These are phyloP conservation scores for Vultur gryphus DNA, from an alignment of 2,797 vertebrate species.

Conservation along the genomic window DNA sequence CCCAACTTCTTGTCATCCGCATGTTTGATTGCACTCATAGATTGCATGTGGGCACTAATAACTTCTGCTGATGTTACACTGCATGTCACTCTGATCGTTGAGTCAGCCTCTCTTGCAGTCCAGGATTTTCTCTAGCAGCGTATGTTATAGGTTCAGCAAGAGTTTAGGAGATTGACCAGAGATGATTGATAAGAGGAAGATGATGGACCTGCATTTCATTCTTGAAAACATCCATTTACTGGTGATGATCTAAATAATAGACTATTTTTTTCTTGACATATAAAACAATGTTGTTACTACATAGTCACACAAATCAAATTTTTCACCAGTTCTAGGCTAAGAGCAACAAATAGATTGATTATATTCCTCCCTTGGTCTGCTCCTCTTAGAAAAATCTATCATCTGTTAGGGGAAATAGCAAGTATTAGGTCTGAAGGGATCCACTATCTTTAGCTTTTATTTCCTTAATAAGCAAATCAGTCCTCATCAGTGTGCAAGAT, in stretches of 20 bases:
- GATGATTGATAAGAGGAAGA: neutral
- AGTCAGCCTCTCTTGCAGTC: neutral
- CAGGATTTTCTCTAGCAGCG: neutral
- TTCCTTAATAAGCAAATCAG: neutral
- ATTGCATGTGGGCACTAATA: neutral
- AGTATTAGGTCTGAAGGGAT: neutral
- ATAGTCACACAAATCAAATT: neutral
- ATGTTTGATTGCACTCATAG: neutral
- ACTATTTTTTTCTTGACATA: neutral
- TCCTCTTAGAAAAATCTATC: neutral
- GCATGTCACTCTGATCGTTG: neutral
- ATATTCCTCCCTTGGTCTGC: neutral
- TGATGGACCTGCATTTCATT: neutral
- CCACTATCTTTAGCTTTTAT: neutral
- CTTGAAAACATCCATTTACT: neutral
- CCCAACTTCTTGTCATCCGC: neutral
- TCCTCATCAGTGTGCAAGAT: neutral
- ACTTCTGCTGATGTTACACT: slow-evolving; percentile 2
- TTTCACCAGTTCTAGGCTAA: neutral
- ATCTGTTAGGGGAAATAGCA: neutral
- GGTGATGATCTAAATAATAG: neutral
- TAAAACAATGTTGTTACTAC: neutral
- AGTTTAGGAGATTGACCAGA: neutral
- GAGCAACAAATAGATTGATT: neutral
- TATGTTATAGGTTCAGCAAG: neutral